phyloP scores from a whole-genome alignment of 2,797 vertebrate genomes.

The Acanthurus lineatus region DNA sequence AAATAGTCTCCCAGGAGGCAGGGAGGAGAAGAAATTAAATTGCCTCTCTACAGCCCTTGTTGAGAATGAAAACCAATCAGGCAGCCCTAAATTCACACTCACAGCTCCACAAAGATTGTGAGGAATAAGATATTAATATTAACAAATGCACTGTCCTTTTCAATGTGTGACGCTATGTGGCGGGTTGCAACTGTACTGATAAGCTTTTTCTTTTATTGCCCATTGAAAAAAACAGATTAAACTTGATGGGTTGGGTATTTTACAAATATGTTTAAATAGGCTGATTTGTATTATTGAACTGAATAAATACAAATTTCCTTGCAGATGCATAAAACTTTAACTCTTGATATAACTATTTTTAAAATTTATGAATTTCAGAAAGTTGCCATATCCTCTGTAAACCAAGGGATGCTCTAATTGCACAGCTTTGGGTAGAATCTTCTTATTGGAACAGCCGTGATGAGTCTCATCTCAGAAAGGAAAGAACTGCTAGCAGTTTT shows the following conservation, averaged over 20 bases:
- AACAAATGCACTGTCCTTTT: constrained; percentile 66
- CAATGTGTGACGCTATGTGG: constrained; percentile 23
- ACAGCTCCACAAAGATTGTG: constrained; percentile 63
- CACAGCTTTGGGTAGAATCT: constrained; percentile 38
- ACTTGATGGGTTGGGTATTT: constrained; percentile 54
- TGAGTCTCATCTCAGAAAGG: constrained; percentile 44
- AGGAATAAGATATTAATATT: constrained; percentile 73
- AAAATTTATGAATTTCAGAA: constrained; percentile 29
- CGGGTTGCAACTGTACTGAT: constrained; percentile 57
- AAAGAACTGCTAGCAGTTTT: constrained; percentile 60
- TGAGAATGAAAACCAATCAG: constrained; percentile 80
- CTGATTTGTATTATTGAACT: constrained; percentile 34
- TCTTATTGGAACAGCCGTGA: constrained; percentile 36
- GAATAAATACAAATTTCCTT: constrained; percentile 36
- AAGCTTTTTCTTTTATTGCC: constrained; percentile 24
- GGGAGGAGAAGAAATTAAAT: constrained; percentile 77
- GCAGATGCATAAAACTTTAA: constrained; percentile 6
- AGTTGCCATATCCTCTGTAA: constrained; percentile 35
- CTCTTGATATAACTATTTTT: constrained; percentile 6
- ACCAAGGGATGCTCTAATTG: constrained; percentile 48
- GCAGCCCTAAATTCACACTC: constrained; percentile 63
- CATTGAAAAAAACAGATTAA: constrained; percentile 37
- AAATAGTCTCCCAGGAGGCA: constrained; percentile 65
- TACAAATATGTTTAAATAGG: constrained; percentile 46
- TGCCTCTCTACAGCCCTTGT: constrained; percentile 75